Evolutionary conservation across 1,140 invertebrate genomes (phyloP).

Genomic region (Bombus fervidus): DNA sequence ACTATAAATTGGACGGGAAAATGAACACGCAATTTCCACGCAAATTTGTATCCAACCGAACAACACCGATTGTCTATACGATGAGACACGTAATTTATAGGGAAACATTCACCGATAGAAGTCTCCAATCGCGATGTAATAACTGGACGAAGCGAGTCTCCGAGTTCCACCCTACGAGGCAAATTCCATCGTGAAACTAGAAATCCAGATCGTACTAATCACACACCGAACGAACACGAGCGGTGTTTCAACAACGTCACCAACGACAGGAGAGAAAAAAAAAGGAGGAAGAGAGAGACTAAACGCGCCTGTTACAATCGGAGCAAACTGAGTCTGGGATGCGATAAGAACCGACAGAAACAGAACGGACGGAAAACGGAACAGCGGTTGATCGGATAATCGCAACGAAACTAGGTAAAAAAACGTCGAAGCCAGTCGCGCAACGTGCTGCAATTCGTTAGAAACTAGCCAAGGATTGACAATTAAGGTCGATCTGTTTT

Average conservation of each 20-base stretch:
- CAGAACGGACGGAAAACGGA: neutral
- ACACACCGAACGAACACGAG: neutral
- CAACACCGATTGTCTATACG: neutral
- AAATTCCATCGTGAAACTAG: neutral
- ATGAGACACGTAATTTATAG: neutral
- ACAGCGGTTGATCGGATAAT: constrained; percentile 19
- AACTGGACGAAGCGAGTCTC: neutral
- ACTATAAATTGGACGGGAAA: neutral
- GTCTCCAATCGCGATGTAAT: neutral
- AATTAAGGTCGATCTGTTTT: constrained; percentile 60
- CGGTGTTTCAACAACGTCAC: constrained; percentile 6
- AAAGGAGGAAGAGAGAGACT: neutral
- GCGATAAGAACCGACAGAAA: constrained; percentile 3
- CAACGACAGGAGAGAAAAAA: neutral
- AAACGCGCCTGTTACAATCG: neutral
- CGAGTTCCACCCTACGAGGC: no score
- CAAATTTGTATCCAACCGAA: neutral
- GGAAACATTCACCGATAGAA: neutral
- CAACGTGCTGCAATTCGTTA: constrained; percentile 29
- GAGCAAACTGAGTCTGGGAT: neutral
- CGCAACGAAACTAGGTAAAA: constrained; percentile 36
- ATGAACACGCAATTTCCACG: neutral
- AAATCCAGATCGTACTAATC: constrained; percentile 25
- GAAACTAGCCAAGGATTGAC: constrained; percentile 44
- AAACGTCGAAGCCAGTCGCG: constrained; percentile 2